A percentile compares a stretch with the other conserved stretches of the same genome.
phyloP scores from a whole-genome alignment of 2,888 invertebrate species.

The Acanthopleura granulata region DNA sequence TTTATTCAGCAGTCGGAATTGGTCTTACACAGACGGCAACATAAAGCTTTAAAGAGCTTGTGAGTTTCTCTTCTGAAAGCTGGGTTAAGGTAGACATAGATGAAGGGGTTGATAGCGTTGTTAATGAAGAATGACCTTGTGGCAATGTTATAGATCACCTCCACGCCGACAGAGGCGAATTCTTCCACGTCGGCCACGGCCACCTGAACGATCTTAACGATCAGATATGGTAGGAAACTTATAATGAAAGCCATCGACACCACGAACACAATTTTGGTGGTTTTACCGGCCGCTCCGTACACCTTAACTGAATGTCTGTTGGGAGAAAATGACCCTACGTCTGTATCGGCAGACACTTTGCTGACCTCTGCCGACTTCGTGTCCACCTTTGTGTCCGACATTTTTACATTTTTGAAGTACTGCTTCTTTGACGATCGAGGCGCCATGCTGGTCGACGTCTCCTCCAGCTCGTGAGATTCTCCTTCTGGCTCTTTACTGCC shows the following conservation, averaged over 20 bases:
- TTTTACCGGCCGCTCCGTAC: constrained; percentile 36
- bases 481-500: background rate
- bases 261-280: constrained; percentile 57
- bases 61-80: background rate
- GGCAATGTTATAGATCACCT: constrained; percentile 16
- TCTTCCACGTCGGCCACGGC: background rate
- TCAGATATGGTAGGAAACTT: constrained; percentile 58
- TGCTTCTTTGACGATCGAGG: constrained; percentile 9
- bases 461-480: background rate
- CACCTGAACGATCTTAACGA: constrained; percentile 34
- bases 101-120: constrained; percentile 21
- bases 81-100: constrained; percentile 14
- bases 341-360: background rate
- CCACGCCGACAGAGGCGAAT: background rate
- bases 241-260: constrained; percentile 59
- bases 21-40: no score
- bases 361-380: background rate
- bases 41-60: background rate
- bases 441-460: background rate
- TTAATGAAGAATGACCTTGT: constrained; percentile 17
- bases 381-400: background rate
- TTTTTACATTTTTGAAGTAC: background rate
- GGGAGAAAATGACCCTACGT: no score
- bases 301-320: background rate
- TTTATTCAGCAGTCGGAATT: no score